Percentiles rank a stretch among this genome's conserved stretches.
Conservation (phyloP, 2,888 invertebrate species). For the Euspilapteryx auroguttella region DNA sequence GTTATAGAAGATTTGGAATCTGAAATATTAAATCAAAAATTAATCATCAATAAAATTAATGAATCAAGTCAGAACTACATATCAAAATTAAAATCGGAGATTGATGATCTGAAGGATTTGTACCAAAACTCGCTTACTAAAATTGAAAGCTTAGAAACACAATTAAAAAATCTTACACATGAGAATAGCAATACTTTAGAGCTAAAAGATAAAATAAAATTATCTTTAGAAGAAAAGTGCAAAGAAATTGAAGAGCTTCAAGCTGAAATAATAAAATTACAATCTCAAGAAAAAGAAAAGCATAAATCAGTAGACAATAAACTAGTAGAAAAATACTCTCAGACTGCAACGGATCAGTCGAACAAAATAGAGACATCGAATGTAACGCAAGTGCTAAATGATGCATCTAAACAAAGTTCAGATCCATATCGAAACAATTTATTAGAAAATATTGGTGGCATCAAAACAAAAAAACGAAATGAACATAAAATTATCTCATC, state of each 20-base stretch:
- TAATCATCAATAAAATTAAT: constrained; percentile 30
- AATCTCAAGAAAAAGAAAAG: too few relatives aligned
- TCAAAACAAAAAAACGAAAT: too few relatives aligned
- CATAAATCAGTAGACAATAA: too few relatives aligned
- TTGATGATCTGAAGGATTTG: constrained; percentile 19
- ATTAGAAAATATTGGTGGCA: too few relatives aligned
- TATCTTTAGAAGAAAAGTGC: constrained; percentile 18
- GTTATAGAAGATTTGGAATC: constrained; percentile 32
- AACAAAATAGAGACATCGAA: too few relatives aligned
- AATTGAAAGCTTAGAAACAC: constrained; percentile 19
- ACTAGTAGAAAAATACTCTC: too few relatives aligned
- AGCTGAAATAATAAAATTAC: constrained; percentile 16
- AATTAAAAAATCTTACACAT: constrained; percentile 12
- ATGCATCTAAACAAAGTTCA: too few relatives aligned
- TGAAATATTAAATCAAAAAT: constrained; percentile 30
- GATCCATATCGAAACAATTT: too few relatives aligned
- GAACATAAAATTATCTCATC: too few relatives aligned
- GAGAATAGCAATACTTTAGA: constrained; percentile 14
- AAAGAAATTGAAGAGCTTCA: constrained; percentile 19
- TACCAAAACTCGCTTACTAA: constrained; percentile 21
- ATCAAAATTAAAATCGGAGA: constrained; percentile 27
- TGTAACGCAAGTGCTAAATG: too few relatives aligned
- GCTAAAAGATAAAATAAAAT: constrained; percentile 15
- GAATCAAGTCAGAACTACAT: constrained; percentile 23
- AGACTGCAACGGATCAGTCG: too few relatives aligned